Evolutionary conservation across 2,797 vertebrate genomes (phyloP), one percentile per base, ranked within the genome.

Genomic region (Poecilia gillii): DNA sequence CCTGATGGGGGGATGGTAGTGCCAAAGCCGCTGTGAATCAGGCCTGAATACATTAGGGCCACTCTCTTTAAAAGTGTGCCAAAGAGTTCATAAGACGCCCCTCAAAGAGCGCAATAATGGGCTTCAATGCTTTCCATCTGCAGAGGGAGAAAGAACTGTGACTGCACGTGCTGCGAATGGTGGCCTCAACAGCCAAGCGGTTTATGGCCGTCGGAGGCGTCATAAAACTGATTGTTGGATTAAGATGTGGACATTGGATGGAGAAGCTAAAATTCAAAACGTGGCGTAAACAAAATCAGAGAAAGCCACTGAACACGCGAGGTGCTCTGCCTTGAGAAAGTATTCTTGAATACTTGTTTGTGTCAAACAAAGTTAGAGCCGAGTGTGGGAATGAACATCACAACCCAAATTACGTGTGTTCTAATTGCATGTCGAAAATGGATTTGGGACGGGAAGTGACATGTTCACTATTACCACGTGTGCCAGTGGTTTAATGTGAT

Each of bases 61-160:
- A 91, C 92, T 93, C 93, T 94, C 94, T 96, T 96, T 95, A 95
- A 96, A 96, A 96, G 95, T 96, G 95, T 96, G 95, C 95, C 95
- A 96, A 92, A 95, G 94, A 95, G 94, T 96, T 95, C 92, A 94
- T 85, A 95, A 94, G 94, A 96, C 95, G 91, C 93, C 95, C 94
- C 93, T 94, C 94, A 92, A 94, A 88, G 93, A 94, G 93, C 90
- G 94, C 94, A 95, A 96, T 96, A 95, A 95, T 95, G 94, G 93
- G 85, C 90, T 92, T 93, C 92, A 96, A 95, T 96, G 93, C 93
- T 92, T 95, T 96, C 95, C 96, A 96, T 96, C 95, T 96, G 96
- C 87, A 28, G 88, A 80, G 73, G 84, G 86, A 90, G 90, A 91
- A 91, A 90, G 90, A 90, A 80, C 90, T 88, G 90, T 85, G 94